Evolutionary conservation across 1,140 invertebrate species (phyloP).

Genomic region (Calephelis virginiensis): DNA sequence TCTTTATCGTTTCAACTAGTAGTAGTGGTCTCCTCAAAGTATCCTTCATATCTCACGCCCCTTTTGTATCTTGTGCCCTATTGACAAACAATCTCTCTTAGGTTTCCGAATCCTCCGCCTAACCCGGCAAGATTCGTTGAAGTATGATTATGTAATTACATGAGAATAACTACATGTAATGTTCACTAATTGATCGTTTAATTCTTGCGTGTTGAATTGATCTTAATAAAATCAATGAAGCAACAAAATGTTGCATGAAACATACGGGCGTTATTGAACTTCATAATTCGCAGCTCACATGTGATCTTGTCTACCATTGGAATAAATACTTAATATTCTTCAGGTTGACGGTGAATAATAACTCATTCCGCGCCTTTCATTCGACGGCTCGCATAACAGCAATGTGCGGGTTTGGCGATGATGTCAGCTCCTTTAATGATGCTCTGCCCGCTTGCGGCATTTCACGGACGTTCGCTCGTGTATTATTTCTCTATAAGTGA

Average conservation of each 20-base stretch:
- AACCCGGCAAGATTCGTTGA: too few relatives aligned
- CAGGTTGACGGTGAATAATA: constrained; percentile 58
- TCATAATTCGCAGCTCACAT: constrained; percentile 39
- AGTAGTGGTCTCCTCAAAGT: too few relatives aligned
- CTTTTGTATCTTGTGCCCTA: too few relatives aligned
- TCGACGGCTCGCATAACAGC: constrained; percentile 56
- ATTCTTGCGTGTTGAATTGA: constrained; percentile 47
- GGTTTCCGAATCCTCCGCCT: too few relatives aligned
- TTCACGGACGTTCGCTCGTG: constrained; percentile 36
- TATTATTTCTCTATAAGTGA: constrained; percentile 37
- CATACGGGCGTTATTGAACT: constrained; percentile 61
- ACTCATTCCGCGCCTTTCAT: constrained; percentile 58
- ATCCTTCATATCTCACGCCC: too few relatives aligned
- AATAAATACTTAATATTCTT: constrained; percentile 55
- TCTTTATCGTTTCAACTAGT: too few relatives aligned
- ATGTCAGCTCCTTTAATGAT: constrained; percentile 71
- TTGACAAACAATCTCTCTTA: too few relatives aligned
- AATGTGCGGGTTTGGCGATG: constrained; percentile 62
- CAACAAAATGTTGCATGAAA: constrained; percentile 46
- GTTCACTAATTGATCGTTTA: constrained; percentile 47
- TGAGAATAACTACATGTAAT: too few relatives aligned
- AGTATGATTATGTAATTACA: too few relatives aligned
- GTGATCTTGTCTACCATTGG: constrained; percentile 32
- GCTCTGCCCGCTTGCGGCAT: constrained; percentile 45
- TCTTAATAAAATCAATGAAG: constrained; percentile 51